Percentiles rank a stretch among this genome's conserved stretches.
These are phyloP conservation scores for Bombus impatiens DNA, from an alignment of 1,140 invertebrate species.

Conservation along the genomic window DNA sequence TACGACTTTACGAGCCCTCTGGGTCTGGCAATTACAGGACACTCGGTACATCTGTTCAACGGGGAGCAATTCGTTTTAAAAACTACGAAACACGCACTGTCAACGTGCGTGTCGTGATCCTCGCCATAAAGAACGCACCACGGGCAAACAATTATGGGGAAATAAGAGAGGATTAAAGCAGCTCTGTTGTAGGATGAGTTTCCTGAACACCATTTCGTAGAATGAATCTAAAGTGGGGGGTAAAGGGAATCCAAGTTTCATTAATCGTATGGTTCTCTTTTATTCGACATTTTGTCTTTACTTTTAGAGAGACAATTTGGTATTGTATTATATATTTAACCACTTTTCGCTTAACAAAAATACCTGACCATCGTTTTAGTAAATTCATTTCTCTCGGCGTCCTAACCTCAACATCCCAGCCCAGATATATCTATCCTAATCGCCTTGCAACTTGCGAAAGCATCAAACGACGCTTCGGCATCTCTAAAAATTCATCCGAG, in stretches of 20 bases:
- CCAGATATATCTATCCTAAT: too few species aligned
- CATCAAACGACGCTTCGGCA: not conserved
- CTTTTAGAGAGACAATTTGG: not conserved
- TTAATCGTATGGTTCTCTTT: too few species aligned
- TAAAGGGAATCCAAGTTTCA: too few species aligned
- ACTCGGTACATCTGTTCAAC: not conserved
- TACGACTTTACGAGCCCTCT: slow-evolving; percentile 38
- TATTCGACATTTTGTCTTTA: not conserved
- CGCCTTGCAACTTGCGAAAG: not conserved
- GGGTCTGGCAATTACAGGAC: slow-evolving; percentile 22
- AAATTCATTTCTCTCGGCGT: too few species aligned
- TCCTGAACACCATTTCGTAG: not conserved
- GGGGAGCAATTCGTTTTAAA: slow-evolving; percentile 8
- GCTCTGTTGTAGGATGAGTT: not conserved
- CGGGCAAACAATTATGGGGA: not conserved
- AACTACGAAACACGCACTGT: slow-evolving; percentile 21
- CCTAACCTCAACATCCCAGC: too few species aligned
- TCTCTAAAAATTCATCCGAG: not conserved
- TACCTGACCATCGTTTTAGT: too few species aligned
- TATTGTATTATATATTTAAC: too few species aligned
- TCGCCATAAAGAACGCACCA: slow-evolving; percentile 36
- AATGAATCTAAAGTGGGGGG: not conserved
- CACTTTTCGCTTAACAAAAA: too few species aligned
- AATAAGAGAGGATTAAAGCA: slow-evolving; percentile 51
- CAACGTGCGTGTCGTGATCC: slow-evolving; percentile 25